Evolutionary conservation across 2,797 vertebrate species (phyloP).

Genomic region (Lateolabrax maculatus): DNA sequence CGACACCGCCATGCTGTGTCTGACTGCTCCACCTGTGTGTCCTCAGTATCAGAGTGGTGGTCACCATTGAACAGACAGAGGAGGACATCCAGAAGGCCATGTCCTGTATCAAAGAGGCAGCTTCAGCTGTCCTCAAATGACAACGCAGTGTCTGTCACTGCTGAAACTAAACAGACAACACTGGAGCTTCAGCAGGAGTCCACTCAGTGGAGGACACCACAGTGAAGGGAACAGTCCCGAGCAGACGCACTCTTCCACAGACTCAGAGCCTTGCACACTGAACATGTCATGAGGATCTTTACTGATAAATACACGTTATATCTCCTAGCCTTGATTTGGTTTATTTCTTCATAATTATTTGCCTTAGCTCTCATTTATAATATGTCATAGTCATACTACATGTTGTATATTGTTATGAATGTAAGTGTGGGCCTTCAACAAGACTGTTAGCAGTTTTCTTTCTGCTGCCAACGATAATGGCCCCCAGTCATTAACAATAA

Average conservation of each 20-base stretch:
- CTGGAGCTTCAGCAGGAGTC: neutral
- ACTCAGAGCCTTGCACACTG: constrained; percentile 8
- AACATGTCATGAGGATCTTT: neutral
- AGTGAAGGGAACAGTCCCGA: constrained; percentile 3
- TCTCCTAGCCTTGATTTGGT: neutral
- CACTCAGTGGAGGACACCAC: constrained; percentile 9
- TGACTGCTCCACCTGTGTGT: constrained; percentile 23
- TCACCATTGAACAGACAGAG: constrained; percentile 93
- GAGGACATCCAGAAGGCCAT: constrained; percentile 91
- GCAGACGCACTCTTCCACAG: neutral
- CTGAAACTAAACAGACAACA: no score
- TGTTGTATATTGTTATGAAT: constrained; percentile 12
- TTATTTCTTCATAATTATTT: constrained; percentile 10
- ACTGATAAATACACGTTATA: neutral
- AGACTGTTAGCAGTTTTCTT: neutral
- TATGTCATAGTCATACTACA: neutral
- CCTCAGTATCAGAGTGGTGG: constrained; percentile 92
- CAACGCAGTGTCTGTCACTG: neutral
- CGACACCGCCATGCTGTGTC: neutral
- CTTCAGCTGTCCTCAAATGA: constrained; percentile 81
- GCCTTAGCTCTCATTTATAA: constrained; percentile 1
- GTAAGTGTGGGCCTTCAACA: neutral
- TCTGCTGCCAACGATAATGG: neutral
- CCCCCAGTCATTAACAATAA: neutral
- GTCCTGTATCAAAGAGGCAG: constrained; percentile 89